Evolutionary conservation across 2,797 vertebrate species (phyloP).

Genomic region (Channallabes apus): DNA sequence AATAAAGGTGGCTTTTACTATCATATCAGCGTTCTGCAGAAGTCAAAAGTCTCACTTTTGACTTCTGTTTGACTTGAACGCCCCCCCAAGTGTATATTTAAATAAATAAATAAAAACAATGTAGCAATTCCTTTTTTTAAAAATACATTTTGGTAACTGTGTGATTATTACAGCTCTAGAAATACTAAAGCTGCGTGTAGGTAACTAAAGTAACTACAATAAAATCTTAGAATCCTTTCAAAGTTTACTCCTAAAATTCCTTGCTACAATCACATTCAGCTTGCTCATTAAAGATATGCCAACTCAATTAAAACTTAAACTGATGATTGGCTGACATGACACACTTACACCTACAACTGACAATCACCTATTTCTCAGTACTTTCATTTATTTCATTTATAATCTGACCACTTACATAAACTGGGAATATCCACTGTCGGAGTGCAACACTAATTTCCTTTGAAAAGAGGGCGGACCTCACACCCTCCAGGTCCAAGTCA

Average conservation of each 20-base stretch:
- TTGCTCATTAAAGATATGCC: neutral
- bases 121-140: neutral
- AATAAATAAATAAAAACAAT: neutral
- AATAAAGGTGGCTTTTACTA: no score
- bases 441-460: slow-evolving; percentile 76
- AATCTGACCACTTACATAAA: slow-evolving; percentile 81
- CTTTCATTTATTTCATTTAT: neutral
- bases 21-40: no score
- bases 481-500: slow-evolving; percentile 77
- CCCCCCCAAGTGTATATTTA: no score
- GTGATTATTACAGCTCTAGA: neutral
- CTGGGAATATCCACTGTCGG: slow-evolving; percentile 74
- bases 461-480: slow-evolving; percentile 74
- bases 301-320: neutral
- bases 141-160: neutral
- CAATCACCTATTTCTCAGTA: neutral
- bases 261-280: neutral
- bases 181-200: neutral
- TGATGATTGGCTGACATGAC: neutral
- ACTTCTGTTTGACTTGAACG: no score
- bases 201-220: neutral
- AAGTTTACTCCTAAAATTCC: neutral
- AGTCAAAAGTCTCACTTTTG: no score
- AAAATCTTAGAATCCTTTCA: neutral
- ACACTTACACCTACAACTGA: no score